Conservation (phyloP, 2,888 invertebrate species). For the Clunio marinus region DNA sequence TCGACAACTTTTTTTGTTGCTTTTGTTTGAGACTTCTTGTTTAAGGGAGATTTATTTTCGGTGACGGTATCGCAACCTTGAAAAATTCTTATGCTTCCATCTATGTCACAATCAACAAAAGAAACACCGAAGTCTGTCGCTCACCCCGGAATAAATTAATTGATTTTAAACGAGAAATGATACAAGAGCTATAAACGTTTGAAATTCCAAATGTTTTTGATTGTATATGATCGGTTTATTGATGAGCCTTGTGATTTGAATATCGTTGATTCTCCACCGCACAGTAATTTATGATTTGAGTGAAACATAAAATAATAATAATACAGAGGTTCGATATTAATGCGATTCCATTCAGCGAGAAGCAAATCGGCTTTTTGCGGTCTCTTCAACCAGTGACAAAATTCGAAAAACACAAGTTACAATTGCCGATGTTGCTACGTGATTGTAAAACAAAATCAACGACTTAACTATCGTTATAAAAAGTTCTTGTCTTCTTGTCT, state of each 20-base stretch:
- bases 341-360: slow-evolving; percentile 17
- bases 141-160: slow-evolving; percentile 32
- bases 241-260: slow-evolving; percentile 34
- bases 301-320: slow-evolving; percentile 31
- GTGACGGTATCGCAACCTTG: slow-evolving; percentile 18
- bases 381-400: slow-evolving; percentile 1
- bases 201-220: slow-evolving; percentile 33
- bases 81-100: slow-evolving; percentile 10
- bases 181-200: slow-evolving; percentile 8
- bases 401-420: slow-evolving; percentile 3
- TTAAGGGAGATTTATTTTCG: not conserved
- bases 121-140: not conserved
- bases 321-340: slow-evolving; percentile 22
- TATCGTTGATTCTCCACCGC: not conserved
- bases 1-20: no score
- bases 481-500: not conserved
- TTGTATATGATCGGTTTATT: slow-evolving; percentile 38
- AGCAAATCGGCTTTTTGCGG: not conserved
- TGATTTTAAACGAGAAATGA: slow-evolving; percentile 9
- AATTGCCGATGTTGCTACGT: slow-evolving; percentile 15
- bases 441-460: slow-evolving; percentile 1
- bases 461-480: not conserved
- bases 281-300: slow-evolving; percentile 36
- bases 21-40: not conserved
- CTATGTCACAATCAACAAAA: not conserved